A percentile compares a stretch with the other conserved stretches of the same genome.
Evolutionary conservation across 2,113 vertebrate species (phyloP).

Genomic region (Leiothrix lutea): DNA sequence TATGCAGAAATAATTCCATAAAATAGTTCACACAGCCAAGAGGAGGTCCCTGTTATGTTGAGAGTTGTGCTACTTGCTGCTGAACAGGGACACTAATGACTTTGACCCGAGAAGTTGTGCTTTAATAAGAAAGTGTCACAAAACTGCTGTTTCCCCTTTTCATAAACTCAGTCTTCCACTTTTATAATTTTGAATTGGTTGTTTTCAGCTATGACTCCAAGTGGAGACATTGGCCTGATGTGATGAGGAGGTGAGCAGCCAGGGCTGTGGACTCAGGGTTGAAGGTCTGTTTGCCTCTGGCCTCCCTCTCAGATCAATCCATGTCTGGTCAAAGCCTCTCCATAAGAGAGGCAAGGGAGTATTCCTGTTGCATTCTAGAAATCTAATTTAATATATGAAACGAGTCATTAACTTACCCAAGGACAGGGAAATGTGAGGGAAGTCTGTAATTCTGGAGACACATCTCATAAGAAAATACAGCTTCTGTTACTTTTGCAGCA

Average conservation of each 20-base stretch:
- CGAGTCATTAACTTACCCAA: not conserved
- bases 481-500: not conserved
- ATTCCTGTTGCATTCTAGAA: not conserved
- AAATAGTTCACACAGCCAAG: not conserved
- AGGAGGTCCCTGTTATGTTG: not conserved
- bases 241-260: accelerated
- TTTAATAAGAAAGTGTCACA: not conserved
- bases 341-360: not conserved
- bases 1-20: not conserved
- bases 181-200: not conserved
- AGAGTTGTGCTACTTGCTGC: not conserved
- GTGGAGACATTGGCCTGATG: not conserved
- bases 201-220: not conserved
- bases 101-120: not conserved
- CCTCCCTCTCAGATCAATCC: not conserved
- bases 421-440: not conserved
- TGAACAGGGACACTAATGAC: not conserved
- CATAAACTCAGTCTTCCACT: not conserved
- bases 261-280: accelerated
- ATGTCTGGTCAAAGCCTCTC: not conserved
- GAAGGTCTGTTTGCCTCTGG: not conserved
- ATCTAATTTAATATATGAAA: not conserved
- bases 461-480: not conserved
- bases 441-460: not conserved
- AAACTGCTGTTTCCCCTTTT: not conserved